Base-by-base conservation (phyloP, 2,888 invertebrate species). In the Drosophila atripex region DNA sequence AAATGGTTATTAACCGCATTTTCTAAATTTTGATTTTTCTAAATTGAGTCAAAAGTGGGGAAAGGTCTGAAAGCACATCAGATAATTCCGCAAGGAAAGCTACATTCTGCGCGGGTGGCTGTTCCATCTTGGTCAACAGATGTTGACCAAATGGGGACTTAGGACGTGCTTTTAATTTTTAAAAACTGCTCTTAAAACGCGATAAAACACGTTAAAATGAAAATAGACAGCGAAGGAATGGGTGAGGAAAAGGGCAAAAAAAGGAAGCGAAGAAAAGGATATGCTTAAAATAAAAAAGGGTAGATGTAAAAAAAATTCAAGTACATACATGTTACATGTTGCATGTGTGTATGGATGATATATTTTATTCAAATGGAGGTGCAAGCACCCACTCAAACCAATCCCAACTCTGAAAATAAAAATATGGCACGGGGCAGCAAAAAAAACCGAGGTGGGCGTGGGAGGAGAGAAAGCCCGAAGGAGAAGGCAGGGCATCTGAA, bases 131-230 rank as follows among this genome's bases (percentile, higher is more conserved):
- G 23, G 38, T 51, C 60, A 74, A 64, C 84, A 76, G 75, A 73
- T 83, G 83, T 74, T 73, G 76, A 79, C 85, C 85, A 79, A 80
- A 79, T 84, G 86, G 84, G 82, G 86, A 88, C 88, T 88, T 88
- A 86, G 89, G 86, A 90, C 87, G 88, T 90, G 89, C 82, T 89
- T 89, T 90, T 89, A 88, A 89, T 89, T 87, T 89, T 89, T 86
- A 83, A 83, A 82, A 88, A 85, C 85, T 80, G 84, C 84, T 88
- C 77, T 89, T 80, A 80, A 78, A 87, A 89, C 78, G 88, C 82
- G 88, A 90, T 89, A 90, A 89, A 89, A 89, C 80, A 88, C 88
- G 86, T 83, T 88, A 73, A 76, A 79, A 72, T 78, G 75, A 83
- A 80, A 85, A 85, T 75, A 73, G 73, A 76, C 60, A 11, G 59